Conservation (phyloP, 2,797 vertebrate species). For the Pangasius mekongensis region DNA sequence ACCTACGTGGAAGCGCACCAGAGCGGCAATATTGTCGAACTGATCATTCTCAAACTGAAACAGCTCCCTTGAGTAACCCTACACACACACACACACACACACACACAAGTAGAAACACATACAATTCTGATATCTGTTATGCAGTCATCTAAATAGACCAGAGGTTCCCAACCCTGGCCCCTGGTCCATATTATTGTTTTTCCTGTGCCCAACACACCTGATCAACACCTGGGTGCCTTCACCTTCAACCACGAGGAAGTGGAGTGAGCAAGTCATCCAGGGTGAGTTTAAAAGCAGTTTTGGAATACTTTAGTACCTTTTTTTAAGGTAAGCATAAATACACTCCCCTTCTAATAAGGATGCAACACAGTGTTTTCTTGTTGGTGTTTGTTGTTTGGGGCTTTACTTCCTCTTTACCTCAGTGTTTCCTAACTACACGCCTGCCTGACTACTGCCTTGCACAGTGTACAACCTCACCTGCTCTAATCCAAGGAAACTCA, state of each 20-base stretch:
- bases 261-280: not conserved
- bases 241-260: not conserved
- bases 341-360: not conserved
- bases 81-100: constrained; percentile 29
- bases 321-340: not conserved
- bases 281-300: not conserved
- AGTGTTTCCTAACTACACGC: not conserved
- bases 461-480: not conserved
- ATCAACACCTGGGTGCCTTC: not conserved
- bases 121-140: not conserved
- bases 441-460: not conserved
- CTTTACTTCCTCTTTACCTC: not conserved
- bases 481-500: not conserved
- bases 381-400: not conserved
- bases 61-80: constrained; percentile 80
- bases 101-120: not conserved
- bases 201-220: not conserved
- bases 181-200: not conserved
- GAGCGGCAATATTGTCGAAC: constrained; percentile 82
- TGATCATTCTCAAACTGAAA: constrained; percentile 90
- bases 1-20: constrained; percentile 82
- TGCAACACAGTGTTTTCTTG: too few species aligned
- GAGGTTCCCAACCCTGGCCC: not conserved
- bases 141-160: not conserved
- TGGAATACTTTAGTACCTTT: not conserved